Evolutionary conservation across 2,797 vertebrate genomes (phyloP).

Genomic region (Channallabes apus): DNA sequence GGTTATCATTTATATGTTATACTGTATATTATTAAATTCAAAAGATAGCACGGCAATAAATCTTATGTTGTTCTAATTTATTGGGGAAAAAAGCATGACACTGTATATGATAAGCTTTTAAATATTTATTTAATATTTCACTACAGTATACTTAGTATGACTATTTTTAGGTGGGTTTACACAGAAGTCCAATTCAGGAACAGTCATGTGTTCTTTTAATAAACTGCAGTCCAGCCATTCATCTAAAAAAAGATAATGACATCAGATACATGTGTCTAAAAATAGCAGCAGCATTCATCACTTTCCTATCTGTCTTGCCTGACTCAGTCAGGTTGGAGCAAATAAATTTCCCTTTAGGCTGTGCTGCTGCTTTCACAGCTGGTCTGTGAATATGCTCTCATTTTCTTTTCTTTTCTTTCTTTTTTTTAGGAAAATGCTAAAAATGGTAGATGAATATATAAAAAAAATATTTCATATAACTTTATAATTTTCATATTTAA

Average conservation of each 20-base stretch:
- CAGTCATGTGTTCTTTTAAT: not conserved
- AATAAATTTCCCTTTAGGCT: not conserved
- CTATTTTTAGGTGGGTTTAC: not conserved
- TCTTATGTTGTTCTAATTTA: not conserved
- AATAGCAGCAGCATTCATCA: not conserved
- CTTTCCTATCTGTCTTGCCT: not conserved
- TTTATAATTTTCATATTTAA: not conserved
- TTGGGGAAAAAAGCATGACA: not conserved
- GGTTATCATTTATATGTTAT: not conserved
- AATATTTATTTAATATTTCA: not conserved
- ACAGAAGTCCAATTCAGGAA: not conserved
- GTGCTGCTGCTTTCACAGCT: not conserved
- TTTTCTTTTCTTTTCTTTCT: not conserved
- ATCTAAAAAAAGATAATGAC: constrained; percentile 19
- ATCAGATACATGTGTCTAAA: not conserved
- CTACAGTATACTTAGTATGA: not conserved
- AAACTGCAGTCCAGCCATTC: not conserved
- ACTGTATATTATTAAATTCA: not conserved
- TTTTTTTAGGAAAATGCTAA: not conserved
- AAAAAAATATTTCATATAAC: not conserved
- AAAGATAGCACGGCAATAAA: not conserved
- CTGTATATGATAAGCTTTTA: too few species aligned
- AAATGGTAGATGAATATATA: not conserved
- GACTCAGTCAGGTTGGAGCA: not conserved
- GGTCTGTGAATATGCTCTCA: not conserved